These are phyloP conservation scores for Bufotes viridis DNA, from an alignment of 2,797 vertebrate species.

Conservation along the genomic window DNA sequence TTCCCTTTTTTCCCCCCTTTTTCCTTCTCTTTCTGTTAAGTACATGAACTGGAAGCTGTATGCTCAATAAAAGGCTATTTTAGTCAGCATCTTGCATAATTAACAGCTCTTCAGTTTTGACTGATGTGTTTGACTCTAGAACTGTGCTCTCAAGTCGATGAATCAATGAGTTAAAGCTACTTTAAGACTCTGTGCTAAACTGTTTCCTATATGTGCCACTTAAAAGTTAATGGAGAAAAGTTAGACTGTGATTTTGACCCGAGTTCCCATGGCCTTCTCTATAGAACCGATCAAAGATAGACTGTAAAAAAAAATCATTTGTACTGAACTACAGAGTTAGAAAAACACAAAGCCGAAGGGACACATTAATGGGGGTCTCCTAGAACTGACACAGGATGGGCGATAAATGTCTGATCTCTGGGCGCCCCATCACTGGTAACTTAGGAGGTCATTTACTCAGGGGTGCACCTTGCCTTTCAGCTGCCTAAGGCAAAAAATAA, in stretches of 20 bases:
- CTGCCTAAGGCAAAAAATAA: too few relatives aligned
- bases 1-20: not conserved
- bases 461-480: too few relatives aligned
- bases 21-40: not conserved
- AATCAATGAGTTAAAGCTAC: slow-evolving; percentile 48
- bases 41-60: slow-evolving; percentile 24
- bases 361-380: not conserved
- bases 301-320: not conserved
- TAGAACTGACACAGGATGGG: too few relatives aligned
- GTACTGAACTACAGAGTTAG: not conserved
- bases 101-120: slow-evolving; percentile 38
- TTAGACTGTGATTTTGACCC: not conserved
- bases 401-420: too few relatives aligned
- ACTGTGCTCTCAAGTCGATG: slow-evolving; percentile 38
- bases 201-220: slow-evolving; percentile 60
- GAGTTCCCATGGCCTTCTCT: not conserved
- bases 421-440: too few relatives aligned
- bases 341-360: not conserved
- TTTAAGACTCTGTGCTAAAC: slow-evolving; percentile 58
- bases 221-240: slow-evolving; percentile 29
- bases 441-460: too few relatives aligned
- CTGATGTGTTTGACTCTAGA: slow-evolving; percentile 38
- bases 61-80: slow-evolving; percentile 34
- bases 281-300: not conserved
- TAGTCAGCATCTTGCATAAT: slow-evolving; percentile 46